Evolutionary conservation across 2,888 invertebrate genomes (phyloP), one percentile per base, ranked within the genome.

Genomic region (Meandrusa payeni): DNA sequence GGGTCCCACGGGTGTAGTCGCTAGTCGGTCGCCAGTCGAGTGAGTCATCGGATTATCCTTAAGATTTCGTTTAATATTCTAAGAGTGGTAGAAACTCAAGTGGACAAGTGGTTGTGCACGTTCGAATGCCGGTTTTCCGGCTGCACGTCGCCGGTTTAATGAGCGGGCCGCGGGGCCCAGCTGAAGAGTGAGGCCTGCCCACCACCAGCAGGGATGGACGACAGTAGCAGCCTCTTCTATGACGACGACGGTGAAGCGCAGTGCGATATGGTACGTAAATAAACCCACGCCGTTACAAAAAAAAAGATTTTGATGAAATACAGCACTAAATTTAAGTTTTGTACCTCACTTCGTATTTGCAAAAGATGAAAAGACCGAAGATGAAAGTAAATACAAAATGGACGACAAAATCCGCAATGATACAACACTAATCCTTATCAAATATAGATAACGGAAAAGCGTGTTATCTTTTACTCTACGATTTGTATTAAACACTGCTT

Each of bases 241-340:
- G 88, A 88, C 86, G 88, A 87, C 80, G 87, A 86, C 72, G 79
- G 75, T 65, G 86, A 85, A 73, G 69, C 76, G 67, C 79, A 83
- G 67, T 81, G 76, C 77, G 86, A 88, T 69, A 88, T 88, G 88
- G 88, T 88, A 76, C 54, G 86, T 75, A n/a, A n/a, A n/a, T n/a
- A n/a, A n/a, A n/a, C n/a, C n/a, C n/a, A n/a, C n/a, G n/a, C n/a
- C n/a, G n/a, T n/a, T n/a, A n/a, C n/a, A n/a, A n/a, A n/a, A n/a
- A n/a, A n/a, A n/a, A n/a, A n/a, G n/a, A n/a, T n/a, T n/a, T n/a
- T n/a, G n/a, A n/a, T n/a, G n/a, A n/a, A n/a, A n/a, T n/a, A n/a
- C n/a, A n/a, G n/a, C n/a, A n/a, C n/a, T n/a, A n/a, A n/a, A n/a
- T n/a, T n/a, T n/a, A n/a, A n/a, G n/a, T n/a, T n/a, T n/a, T n/a